phyloP scores from a whole-genome alignment of 1,140 invertebrate genomes.

The Danaus plexippus region DNA sequence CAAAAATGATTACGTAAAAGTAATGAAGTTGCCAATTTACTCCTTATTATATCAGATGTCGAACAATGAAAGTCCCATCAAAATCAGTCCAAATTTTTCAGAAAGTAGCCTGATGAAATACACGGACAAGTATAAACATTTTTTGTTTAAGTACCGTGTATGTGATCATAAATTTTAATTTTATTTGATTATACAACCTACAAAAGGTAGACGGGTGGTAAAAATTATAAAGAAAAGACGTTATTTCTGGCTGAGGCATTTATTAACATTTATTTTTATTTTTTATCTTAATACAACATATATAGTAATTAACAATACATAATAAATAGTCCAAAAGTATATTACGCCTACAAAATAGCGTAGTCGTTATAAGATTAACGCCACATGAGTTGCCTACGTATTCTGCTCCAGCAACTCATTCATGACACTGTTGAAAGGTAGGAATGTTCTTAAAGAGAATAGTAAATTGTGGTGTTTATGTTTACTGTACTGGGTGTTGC shows the following conservation, averaged over 20 bases:
- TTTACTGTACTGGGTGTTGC: conserved; percentile 10
- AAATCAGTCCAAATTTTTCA: too few species aligned
- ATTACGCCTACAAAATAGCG: conserved; percentile 72
- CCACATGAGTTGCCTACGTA: conserved; percentile 62
- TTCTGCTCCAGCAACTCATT: conserved; percentile 55
- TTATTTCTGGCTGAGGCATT: conserved; percentile 69
- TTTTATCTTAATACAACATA: conserved; percentile 71
- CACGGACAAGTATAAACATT: too few species aligned
- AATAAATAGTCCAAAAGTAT: conserved; percentile 73
- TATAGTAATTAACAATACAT: conserved; percentile 72
- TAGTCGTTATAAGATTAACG: conserved; percentile 71
- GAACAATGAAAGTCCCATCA: too few species aligned
- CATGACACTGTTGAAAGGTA: conserved; percentile 54
- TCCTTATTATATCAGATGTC: too few species aligned
- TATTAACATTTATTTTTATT: conserved; percentile 70
- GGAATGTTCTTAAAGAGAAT: conserved; percentile 56
- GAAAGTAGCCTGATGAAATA: too few species aligned
- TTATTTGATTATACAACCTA: neutral
- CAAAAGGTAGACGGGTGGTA: neutral
- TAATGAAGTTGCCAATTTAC: too few species aligned
- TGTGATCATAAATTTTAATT: too few species aligned
- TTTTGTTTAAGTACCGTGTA: too few species aligned
- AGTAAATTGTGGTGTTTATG: conserved; percentile 22
- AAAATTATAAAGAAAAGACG: conserved; percentile 24
- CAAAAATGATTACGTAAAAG: too few species aligned